Evolutionary conservation across 2,113 vertebrate genomes (phyloP).

Genomic region (Pseudorasbora parva): DNA sequence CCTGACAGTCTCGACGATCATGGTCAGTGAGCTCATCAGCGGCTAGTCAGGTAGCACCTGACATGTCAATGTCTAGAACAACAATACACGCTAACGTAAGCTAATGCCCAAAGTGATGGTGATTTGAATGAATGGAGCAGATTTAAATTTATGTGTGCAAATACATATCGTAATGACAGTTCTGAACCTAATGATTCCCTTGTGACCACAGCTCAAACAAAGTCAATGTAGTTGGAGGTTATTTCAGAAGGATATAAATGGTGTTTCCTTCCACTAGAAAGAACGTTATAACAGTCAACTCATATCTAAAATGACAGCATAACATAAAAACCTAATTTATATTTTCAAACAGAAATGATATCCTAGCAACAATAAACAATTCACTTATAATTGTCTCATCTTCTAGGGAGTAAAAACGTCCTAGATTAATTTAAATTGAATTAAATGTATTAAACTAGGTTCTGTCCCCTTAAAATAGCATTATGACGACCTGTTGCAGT

Average conservation of each 20-base stretch:
- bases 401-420: too few relatives aligned
- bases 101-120: constrained; percentile 53
- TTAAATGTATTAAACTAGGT: neutral
- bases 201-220: constrained; percentile 31
- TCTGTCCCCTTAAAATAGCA: neutral
- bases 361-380: neutral
- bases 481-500: neutral
- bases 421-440: too few relatives aligned
- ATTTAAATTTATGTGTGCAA: constrained; percentile 33
- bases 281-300: neutral
- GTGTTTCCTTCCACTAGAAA: neutral
- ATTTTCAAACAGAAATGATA: neutral
- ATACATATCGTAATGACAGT: constrained; percentile 47
- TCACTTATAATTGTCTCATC: neutral
- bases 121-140: constrained; percentile 47
- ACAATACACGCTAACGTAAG: constrained; percentile 43
- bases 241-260: constrained; percentile 12
- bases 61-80: constrained; percentile 71
- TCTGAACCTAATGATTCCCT: constrained; percentile 48
- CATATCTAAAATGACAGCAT: neutral
- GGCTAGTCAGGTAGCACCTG: constrained; percentile 76
- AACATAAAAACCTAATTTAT: neutral
- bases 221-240: constrained; percentile 28
- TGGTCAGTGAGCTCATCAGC: constrained; percentile 80
- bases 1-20: constrained; percentile 74